These are phyloP conservation scores for Coranthus polyacanthus DNA, from an alignment of 2,797 vertebrate species.

Conservation along the genomic window DNA sequence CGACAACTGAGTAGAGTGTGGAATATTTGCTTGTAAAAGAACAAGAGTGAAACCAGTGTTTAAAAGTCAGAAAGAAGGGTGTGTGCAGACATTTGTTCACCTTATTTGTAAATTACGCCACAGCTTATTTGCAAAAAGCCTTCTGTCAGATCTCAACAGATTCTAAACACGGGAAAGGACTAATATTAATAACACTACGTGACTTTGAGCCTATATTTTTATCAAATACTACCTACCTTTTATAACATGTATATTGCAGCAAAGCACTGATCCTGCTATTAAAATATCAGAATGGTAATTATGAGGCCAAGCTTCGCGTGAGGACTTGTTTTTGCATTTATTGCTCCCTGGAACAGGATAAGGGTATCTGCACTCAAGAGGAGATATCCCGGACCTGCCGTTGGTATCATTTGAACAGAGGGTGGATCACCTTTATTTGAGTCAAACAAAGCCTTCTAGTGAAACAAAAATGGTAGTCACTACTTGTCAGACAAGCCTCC, in stretches of 20 bases:
- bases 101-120: constrained; percentile 17
- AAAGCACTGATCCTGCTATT: constrained; percentile 51
- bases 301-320: constrained; percentile 59
- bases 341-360: constrained; percentile 80
- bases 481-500: constrained; percentile 69
- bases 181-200: constrained; percentile 33
- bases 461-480: constrained; percentile 74
- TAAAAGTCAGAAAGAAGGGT: constrained; percentile 15
- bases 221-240: constrained; percentile 73
- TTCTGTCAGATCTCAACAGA: background rate
- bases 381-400: constrained; percentile 77
- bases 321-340: constrained; percentile 78
- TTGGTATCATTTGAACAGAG: constrained; percentile 78
- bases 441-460: constrained; percentile 80
- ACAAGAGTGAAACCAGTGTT: constrained; percentile 16
- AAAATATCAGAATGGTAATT: constrained; percentile 68
- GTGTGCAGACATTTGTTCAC: constrained; percentile 6
- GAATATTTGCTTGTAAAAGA: constrained; percentile 28
- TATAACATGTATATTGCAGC: constrained; percentile 62
- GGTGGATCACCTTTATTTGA: constrained; percentile 80
- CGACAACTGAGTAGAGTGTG: constrained; percentile 33
- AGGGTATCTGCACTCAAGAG: constrained; percentile 71
- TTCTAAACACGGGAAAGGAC: constrained; percentile 21
- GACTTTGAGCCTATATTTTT: constrained; percentile 56
- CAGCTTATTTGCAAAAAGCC: background rate